A percentile compares a stretch with the other conserved stretches of the same genome.
Conservation (phyloP, 2,113 vertebrate species). For the Rhinolophus sinicus region DNA sequence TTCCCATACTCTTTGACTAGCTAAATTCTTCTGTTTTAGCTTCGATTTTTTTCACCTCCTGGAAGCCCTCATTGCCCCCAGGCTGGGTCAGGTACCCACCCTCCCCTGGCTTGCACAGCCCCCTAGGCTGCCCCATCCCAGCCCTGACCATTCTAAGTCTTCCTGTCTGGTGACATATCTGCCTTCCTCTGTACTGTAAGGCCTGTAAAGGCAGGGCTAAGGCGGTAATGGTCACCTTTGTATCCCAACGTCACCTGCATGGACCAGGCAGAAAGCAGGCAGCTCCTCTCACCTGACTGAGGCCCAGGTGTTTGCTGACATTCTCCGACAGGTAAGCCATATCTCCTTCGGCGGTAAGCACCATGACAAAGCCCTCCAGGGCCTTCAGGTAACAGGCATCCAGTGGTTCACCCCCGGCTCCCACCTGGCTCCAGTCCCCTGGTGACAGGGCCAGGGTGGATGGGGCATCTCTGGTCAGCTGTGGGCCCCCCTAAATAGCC, state of each 20-base stretch:
- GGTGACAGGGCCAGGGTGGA: background rate
- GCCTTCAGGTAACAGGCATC: slow-evolving; percentile 90
- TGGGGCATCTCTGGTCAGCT: background rate
- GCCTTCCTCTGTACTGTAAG: background rate
- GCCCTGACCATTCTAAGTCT: background rate
- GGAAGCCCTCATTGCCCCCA: background rate
- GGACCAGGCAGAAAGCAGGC: background rate
- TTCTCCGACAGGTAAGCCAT: slow-evolving; percentile 93
- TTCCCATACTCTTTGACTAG: background rate
- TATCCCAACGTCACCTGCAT: background rate
- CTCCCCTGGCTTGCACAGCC: background rate
- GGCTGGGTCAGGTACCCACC: background rate
- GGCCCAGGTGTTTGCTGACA: slow-evolving; percentile 91
- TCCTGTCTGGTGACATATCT: background rate
- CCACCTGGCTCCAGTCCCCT: slow-evolving; percentile 82
- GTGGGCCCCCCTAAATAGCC: background rate
- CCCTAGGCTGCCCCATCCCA: background rate
- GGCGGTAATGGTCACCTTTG: background rate
- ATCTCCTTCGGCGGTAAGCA: slow-evolving; percentile 91
- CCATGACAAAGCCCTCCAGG: slow-evolving; percentile 92
- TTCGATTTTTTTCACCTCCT: background rate
- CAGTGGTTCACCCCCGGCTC: slow-evolving; percentile 82
- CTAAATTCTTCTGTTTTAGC: background rate
- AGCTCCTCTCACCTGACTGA: slow-evolving; percentile 88
- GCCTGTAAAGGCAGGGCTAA: background rate